Conservation (phyloP, 2,113 vertebrate genomes). For the Elephas maximus region DNA sequence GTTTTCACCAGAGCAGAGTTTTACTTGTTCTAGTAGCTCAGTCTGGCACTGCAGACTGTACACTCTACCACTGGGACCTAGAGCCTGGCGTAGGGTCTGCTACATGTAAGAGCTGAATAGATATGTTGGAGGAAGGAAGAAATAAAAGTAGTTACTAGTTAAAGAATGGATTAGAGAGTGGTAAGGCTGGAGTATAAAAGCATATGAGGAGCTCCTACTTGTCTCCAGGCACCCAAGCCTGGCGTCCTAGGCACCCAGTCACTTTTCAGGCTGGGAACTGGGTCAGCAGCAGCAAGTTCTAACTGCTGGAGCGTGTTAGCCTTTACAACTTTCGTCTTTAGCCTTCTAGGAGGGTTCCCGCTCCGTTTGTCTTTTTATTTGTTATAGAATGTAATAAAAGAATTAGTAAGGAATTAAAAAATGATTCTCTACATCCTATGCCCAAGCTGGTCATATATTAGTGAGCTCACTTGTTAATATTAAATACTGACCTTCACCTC, state of each 20-base stretch:
- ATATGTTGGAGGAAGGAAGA: conserved; percentile 18
- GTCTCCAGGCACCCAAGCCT: neutral
- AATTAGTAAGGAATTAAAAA: conserved; percentile 1
- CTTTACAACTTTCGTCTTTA: neutral
- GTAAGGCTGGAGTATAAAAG: neutral
- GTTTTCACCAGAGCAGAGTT: conserved; percentile 2
- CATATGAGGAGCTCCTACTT: neutral
- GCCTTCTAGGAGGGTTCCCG: neutral
- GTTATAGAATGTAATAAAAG: neutral
- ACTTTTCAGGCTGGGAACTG: neutral
- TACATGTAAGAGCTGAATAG: neutral
- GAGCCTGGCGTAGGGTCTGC: neutral
- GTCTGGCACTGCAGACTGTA: neutral
- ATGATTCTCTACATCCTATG: neutral
- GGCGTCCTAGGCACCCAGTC: neutral
- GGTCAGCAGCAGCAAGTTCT: neutral
- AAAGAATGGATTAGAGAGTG: neutral
- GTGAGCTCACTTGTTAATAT: neutral
- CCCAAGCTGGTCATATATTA: neutral
- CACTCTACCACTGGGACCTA: too few relatives aligned
- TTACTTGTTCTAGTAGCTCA: neutral
- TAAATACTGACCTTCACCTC: neutral
- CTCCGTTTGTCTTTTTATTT: neutral
- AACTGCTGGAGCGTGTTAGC: neutral
- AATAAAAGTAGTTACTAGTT: neutral